Base-by-base conservation (phyloP, 2,797 vertebrate species). In the Mus spretus region DNA sequence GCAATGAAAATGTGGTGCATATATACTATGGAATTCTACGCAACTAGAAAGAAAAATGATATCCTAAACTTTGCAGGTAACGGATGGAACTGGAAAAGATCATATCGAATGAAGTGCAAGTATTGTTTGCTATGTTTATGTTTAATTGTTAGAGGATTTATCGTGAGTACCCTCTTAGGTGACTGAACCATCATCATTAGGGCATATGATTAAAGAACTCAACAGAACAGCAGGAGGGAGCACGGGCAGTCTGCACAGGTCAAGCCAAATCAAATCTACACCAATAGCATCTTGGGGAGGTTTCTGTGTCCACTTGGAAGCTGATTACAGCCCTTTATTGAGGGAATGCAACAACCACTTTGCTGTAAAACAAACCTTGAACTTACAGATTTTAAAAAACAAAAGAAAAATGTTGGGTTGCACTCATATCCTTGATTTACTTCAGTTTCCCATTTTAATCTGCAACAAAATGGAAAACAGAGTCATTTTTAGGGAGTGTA, bases 391-490 rank as follows among this genome's bases (percentile, higher is more conserved):
- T 65, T 77, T 78, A 50, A 28, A 77, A 47, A 75, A 12, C 19
- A 75, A 75, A 82, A 96, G 83, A 11, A 94, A 90, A 93, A 57
- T 53, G 24, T 75, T 86, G 89, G 53, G 84, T 91, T 92, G 78
- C n/a, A 34, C 74, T 57, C 85, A 26, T 57, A 90, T 88, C 13
- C 59, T 74, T 93, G 13, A 9, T 91, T n/a, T 93, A 9, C 19
- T 89, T 93, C 20, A 67, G 6, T 92, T 92, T 67, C 28, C 15
- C 63, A 65, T 53, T 84, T 90, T 59, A 92, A 85, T 90, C 28
- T 78, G 77, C 22, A 92, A 80, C 40, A 87, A 87, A 92, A 47
- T 40, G 11, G 37, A 93, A 22, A 94, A 82, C 12, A 84, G 59
- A 89, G 63, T 59, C 31, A 94, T 92, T 81, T 59, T 88, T 95